Percentiles rank a stretch among this genome's conserved stretches.
Evolutionary conservation across 2,888 invertebrate genomes (phyloP).

Genomic region (Dysmachus trigonus): DNA sequence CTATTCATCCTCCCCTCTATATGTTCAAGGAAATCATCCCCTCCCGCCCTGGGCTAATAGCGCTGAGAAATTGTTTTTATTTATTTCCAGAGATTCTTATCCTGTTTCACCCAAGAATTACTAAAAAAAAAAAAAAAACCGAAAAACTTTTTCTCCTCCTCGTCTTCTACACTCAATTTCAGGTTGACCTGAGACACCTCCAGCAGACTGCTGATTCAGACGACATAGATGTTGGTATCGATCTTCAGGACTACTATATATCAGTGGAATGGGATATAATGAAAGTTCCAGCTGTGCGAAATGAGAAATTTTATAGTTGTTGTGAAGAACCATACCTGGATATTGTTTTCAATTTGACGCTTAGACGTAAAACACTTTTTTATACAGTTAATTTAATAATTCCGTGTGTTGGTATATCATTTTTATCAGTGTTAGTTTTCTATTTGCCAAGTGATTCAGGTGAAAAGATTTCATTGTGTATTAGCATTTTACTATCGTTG

Average conservation of each 20-base stretch:
- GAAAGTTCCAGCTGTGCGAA: slow-evolving; percentile 87
- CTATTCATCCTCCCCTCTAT: neutral
- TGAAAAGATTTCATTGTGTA: slow-evolving; percentile 96
- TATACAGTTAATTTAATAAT: slow-evolving; percentile 98
- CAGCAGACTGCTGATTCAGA: slow-evolving; percentile 88
- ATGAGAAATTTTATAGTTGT: slow-evolving; percentile 94
- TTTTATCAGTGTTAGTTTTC: slow-evolving; percentile 95
- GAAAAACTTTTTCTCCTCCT: neutral
- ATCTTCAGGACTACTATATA: slow-evolving; percentile 93
- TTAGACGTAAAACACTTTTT: slow-evolving; percentile 93
- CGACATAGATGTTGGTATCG: slow-evolving; percentile 88
- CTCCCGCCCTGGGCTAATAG: neutral
- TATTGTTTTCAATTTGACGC: slow-evolving; percentile 96
- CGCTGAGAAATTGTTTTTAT: neutral
- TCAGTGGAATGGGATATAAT: slow-evolving; percentile 99
- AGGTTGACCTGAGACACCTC: slow-evolving; percentile 91
- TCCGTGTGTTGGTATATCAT: slow-evolving; percentile 96
- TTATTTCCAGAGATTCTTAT: neutral
- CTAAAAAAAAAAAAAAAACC: neutral
- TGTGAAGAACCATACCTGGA: slow-evolving; percentile 97
- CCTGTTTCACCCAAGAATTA: neutral
- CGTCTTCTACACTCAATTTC: slow-evolving; percentile 5
- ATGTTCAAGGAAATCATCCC: neutral
- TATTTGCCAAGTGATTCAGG: slow-evolving; percentile 98
- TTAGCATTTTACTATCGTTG: slow-evolving; percentile 89